Percentiles rank a stretch among this genome's conserved stretches.
Evolutionary conservation across 1,140 invertebrate genomes (phyloP).

Genomic region (Chymomyza costata): DNA sequence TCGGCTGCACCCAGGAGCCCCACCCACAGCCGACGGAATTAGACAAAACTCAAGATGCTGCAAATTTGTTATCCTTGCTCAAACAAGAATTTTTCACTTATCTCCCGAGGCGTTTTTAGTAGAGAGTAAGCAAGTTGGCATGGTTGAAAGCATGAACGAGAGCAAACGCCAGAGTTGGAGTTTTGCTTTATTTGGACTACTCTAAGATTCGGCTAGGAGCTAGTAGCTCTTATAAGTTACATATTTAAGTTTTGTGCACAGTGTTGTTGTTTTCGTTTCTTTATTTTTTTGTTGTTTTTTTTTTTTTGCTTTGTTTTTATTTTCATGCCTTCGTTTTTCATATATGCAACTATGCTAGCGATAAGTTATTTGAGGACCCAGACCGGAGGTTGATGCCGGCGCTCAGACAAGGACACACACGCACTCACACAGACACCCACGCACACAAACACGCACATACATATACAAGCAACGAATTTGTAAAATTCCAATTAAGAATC

Average conservation of each 20-base stretch:
- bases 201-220: slow-evolving; percentile 7
- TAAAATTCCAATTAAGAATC: slow-evolving; percentile 73
- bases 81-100: slow-evolving; percentile 63
- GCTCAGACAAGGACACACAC: slow-evolving; percentile 24
- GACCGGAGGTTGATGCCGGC: slow-evolving; percentile 15
- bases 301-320: slow-evolving; percentile 21
- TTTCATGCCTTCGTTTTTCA: slow-evolving; percentile 51
- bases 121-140: too few species aligned
- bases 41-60: slow-evolving; percentile 67
- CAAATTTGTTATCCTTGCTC: slow-evolving; percentile 67
- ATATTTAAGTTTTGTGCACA: slow-evolving; percentile 67
- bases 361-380: slow-evolving; percentile 68
- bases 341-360: slow-evolving; percentile 60
- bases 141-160: slow-evolving; percentile 8
- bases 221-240: slow-evolving; percentile 27
- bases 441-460: neutral
- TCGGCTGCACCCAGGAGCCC: slow-evolving; percentile 5
- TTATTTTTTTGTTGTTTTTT: slow-evolving; percentile 23
- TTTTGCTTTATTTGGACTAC: slow-evolving; percentile 21
- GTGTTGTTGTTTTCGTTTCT: slow-evolving; percentile 33
- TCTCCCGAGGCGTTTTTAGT: slow-evolving; percentile 44
- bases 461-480: slow-evolving; percentile 54
- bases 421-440: too few species aligned
- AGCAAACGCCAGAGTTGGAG: slow-evolving; percentile 1
- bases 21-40: slow-evolving; percentile 41